Base-by-base conservation (phyloP, 1,140 invertebrate genomes). In the Heliconius eleuchia region DNA sequence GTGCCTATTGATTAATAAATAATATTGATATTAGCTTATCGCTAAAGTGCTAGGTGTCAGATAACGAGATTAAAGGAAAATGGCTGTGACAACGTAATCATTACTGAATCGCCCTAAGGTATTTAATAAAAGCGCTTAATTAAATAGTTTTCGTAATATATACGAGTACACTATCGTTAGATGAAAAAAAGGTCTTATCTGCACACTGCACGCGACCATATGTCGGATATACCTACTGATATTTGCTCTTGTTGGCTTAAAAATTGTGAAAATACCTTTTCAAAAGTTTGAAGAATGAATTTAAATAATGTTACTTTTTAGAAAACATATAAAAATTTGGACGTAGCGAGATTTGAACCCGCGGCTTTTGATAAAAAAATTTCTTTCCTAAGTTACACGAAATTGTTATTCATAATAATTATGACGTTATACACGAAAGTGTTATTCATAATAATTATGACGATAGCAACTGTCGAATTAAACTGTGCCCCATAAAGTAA, bases 321-420 rank as follows among this genome's bases (percentile, higher is more conserved):
- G 34, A 37, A 37, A 37, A 37, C 34, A 37, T 37, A 37, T 37
- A 37, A 37, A 37, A 0, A 37, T 37, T 37, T 37, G 34, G 34
- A 37, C 34, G 34, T 37, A 37, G 34, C 34, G 6, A 7, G 34
- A 37, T 37, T 6, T 37, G 34, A 37, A 37, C 6, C 34, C 34
- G 5, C 34, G 34, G 5, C 34, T 37, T 37, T 37, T 0, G 34
- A 37, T 6, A 37, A 37, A 37, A 6, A 37, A 0, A 5, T 34
- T 34, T 34, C 3, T 34, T 34, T 34, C 3, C 34, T 34, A 34
- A 34, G 4, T 37, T 78, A 74, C 39, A 74, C 57, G 66, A 77
- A 80, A 73, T 46, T 81, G 50, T 75, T 81, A 78, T n/a, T 74
- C 73, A 77, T 81, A 78, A 77, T 81, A 78, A 73, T 57, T 46